Base-by-base conservation (phyloP, 2,888 invertebrate species). In the Leptinotarsa haldemani region DNA sequence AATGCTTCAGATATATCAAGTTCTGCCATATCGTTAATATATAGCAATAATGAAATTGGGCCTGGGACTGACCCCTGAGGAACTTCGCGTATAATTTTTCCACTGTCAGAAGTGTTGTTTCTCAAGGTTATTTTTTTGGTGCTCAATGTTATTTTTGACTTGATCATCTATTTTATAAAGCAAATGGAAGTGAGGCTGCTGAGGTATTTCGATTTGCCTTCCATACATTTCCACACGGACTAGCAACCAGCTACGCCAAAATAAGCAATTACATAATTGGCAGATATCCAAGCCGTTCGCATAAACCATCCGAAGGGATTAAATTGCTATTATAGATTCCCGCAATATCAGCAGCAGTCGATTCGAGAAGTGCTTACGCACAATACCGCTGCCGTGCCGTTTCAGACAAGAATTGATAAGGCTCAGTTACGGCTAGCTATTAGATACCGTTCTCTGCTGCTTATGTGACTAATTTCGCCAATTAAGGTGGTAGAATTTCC, bases 401-500 rank as follows among this genome's bases (percentile, higher is more conserved):
- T 72, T 64, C 71, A 71, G 72, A 71, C 74, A 74, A 74, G 76
- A 74, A 76, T 67, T 74, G 74, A 76, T 73, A 76, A 48, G 69
- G 74, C 69, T 69, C 63, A 72, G 72, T 72, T 72, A 72, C 72
- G 46, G 65, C 64, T 64, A 72, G 61, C 70, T 70, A 76, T 76
- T 76, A 76, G 69, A 68, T 64, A 69, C 70, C 68, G 74, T 74
- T 74, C 74, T 65, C 71, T 70, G 56, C 72, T 76, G 69, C 73
- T 70, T 70, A 69, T 74, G 72, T 74, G 76, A 72, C 73, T 77
- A 73, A 77, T 77, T 75, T 73, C 69, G 66, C 73, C 77, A 77
- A 77, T 77, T 77, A 77, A 75, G 71, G 77, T 67, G 71, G 73
- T 70, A 73, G 73, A 74, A 75, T 71, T 75, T 73, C 73, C 75